These are phyloP conservation scores for rat (Rattus norvegicus) DNA, from an alignment of 2,113 vertebrate species.

Conservation along the genomic window GRCr8 NC_086019.1:222877501-222878000, in stretches of 20 bases:
- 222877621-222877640: not conserved
- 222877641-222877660: not conserved
- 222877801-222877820: not conserved
- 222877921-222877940: not conserved
- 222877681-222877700: not conserved
- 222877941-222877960: not conserved
- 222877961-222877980: not conserved
- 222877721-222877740: not conserved
- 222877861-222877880: not conserved
- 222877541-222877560: slow-evolving; percentile 33
- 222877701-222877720: not conserved
- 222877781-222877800: not conserved
- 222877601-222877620: not conserved
- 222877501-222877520: slow-evolving; percentile 50
- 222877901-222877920: not conserved
- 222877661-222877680: not conserved
- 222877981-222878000: not conserved
- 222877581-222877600: not conserved
- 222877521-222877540: slow-evolving; percentile 48
- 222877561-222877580: not conserved
- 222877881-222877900: not conserved
- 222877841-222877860: not conserved
- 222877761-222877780: not conserved
- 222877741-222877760: not conserved
- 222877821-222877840: not conserved